Base-by-base conservation (phyloP, 2,797 vertebrate genomes). In the Pseudochromis fuscus region DNA sequence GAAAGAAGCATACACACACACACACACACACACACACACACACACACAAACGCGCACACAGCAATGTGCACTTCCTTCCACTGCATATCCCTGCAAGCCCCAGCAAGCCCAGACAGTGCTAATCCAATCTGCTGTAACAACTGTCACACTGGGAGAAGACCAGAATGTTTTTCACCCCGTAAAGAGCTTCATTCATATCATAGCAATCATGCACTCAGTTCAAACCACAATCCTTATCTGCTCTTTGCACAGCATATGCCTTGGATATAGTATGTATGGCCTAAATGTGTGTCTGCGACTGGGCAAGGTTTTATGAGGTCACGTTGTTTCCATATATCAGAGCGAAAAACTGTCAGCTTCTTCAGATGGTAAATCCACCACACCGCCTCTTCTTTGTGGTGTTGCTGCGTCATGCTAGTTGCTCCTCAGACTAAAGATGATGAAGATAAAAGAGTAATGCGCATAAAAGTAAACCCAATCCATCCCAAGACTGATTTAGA, bases 91-190 rank as follows among this genome's bases (percentile, higher is more conserved):
- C 28, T 72, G 50, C 90, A 86, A 75, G 89, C 63, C 86, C 59
- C 72, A 64, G 72, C 88, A 89, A 49, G 89, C 77, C 83, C 81
- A 72, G 79, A 67, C 75, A 44, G 75, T 15, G 9, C 74, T 79
- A 87, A 87, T 89, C 74, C 76, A 86, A 88, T 85, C 81, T 86
- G 59, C 74, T 81, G 73, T 75, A 87, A 83, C 88, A 89, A 90
- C 85, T 91, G 84, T 88, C 82, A 80, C 81, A 77, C 31, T 38
- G 37, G 44, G 66, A 56, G 50, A 78, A 25, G 53, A 60, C 33
- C 6, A 16, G 65, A 72, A 75, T 62, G 72, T 30, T 75, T 70
- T 72, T 37, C 7, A 0, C 49, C 18, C 40, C 66, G 38, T 35
- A 19, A 77, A 55, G 67, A 71, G 5, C 28, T 55, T 45, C 56